Percentiles rank a stretch among this genome's conserved stretches.
Evolutionary conservation across 2,888 invertebrate species (phyloP).

Genomic region (Mycalesis mineus): DNA sequence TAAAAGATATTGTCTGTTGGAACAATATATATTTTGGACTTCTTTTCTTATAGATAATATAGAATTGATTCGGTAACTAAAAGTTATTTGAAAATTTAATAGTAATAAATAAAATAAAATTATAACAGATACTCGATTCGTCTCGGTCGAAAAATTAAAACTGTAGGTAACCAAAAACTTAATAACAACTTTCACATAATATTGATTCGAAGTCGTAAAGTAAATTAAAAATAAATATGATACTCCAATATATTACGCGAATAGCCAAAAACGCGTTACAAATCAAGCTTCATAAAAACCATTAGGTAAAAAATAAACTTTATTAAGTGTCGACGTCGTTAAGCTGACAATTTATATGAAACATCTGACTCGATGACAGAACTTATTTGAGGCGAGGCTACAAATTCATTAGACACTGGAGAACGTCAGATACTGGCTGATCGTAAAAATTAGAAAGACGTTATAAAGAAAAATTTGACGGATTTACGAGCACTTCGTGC

Average conservation of each 20-base stretch:
- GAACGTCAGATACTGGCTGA: conserved; percentile 31
- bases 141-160: neutral
- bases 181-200: neutral
- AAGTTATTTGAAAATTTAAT: too few relatives aligned
- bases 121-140: neutral
- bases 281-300: conserved; percentile 18
- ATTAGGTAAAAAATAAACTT: conserved; percentile 36
- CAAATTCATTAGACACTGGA: conserved; percentile 50
- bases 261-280: conserved; percentile 14
- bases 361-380: conserved; percentile 60
- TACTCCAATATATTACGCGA: neutral
- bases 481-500: conserved; percentile 28
- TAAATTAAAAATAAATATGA: conserved; percentile 3
- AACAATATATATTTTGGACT: too few relatives aligned
- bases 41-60: too few relatives aligned
- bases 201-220: neutral
- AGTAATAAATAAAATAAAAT: too few relatives aligned
- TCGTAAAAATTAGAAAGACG: conserved; percentile 41
- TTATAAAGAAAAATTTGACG: conserved; percentile 33
- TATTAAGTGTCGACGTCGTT: conserved; percentile 62
- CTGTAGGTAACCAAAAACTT: neutral
- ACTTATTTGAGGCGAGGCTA: conserved; percentile 53
- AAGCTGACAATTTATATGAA: conserved; percentile 61
- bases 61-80: too few relatives aligned
- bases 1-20: too few relatives aligned